phyloP scores from a whole-genome alignment of 2,113 vertebrate genomes.

The Perca fluviatilis region DNA sequence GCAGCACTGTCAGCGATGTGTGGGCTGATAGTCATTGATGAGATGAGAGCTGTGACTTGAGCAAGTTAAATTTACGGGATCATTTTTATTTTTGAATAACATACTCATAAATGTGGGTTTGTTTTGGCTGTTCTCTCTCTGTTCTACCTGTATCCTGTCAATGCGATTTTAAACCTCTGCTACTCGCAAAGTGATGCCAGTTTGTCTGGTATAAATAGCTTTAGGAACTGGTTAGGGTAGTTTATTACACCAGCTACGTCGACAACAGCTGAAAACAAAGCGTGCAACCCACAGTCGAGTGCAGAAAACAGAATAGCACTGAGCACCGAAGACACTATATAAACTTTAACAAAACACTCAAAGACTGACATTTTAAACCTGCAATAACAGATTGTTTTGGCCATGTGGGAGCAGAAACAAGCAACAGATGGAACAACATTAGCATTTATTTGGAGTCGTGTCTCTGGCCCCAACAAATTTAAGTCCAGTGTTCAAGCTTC shows the following conservation, averaged over 20 bases:
- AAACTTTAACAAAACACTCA: not conserved
- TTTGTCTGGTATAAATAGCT: not conserved
- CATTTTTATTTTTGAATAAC: not conserved
- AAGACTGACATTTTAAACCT: not conserved
- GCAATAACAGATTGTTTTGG: not conserved
- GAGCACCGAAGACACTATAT: not conserved
- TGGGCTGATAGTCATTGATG: conserved; percentile 14
- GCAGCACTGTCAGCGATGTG: conserved; percentile 35
- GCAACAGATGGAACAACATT: not conserved
- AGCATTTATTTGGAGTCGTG: not conserved
- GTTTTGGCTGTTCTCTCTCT: not conserved
- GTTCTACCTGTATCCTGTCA: not conserved
- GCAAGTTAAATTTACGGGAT: not conserved
- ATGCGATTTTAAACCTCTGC: too few relatives aligned
- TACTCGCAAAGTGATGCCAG: too few relatives aligned
- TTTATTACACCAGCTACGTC: not conserved
- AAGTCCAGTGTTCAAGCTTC: too few relatives aligned
- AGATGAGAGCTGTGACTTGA: not conserved
- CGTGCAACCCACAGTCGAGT: not conserved
- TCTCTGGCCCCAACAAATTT: not conserved
- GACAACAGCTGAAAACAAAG: not conserved
- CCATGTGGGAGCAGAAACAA: not conserved
- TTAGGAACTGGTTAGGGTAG: too few relatives aligned
- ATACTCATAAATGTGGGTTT: not conserved
- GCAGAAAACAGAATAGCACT: not conserved